phyloP scores from a whole-genome alignment of 2,797 vertebrate species.

The Galago senegalensis region DNA sequence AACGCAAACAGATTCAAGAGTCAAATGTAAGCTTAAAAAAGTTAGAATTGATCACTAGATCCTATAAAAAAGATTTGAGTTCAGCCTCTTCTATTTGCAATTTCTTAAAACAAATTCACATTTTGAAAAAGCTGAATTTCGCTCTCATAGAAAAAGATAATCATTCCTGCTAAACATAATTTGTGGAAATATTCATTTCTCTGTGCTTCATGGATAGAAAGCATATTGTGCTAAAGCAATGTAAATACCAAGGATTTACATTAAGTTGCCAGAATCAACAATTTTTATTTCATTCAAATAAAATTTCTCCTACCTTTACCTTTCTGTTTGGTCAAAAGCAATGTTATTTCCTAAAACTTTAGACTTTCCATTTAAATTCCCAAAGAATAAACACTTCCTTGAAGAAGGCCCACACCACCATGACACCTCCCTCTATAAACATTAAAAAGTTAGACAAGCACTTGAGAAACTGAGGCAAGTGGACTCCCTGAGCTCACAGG shows the following conservation, averaged over 20 bases:
- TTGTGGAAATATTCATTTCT: constrained; percentile 42
- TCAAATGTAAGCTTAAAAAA: constrained; percentile 19
- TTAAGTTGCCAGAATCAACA: constrained; percentile 53
- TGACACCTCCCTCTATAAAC: neutral
- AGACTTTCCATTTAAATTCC: constrained; percentile 50
- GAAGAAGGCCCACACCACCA: neutral
- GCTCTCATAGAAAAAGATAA: constrained; percentile 24
- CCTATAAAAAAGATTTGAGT: neutral
- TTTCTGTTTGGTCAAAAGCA: constrained; percentile 45
- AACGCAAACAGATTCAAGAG: constrained; percentile 10
- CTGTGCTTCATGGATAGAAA: constrained; percentile 49
- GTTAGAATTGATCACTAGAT: neutral
- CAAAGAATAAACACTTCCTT: constrained; percentile 40
- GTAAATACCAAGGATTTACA: constrained; percentile 56
- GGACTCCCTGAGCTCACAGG: no score
- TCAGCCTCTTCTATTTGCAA: constrained; percentile 60
- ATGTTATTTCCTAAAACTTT: constrained; percentile 50
- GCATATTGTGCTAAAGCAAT: constrained; percentile 34
- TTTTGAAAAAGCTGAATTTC: neutral
- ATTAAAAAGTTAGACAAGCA: constrained; percentile 13
- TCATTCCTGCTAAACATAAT: constrained; percentile 49
- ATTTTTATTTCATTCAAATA: constrained; percentile 59
- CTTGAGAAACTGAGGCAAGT: no score
- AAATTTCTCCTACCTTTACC: constrained; percentile 24
- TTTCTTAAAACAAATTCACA: constrained; percentile 55